These are phyloP conservation scores for Chionomys nivalis DNA, from an alignment of 2,113 vertebrate genomes.

Conservation along the genomic window DNA sequence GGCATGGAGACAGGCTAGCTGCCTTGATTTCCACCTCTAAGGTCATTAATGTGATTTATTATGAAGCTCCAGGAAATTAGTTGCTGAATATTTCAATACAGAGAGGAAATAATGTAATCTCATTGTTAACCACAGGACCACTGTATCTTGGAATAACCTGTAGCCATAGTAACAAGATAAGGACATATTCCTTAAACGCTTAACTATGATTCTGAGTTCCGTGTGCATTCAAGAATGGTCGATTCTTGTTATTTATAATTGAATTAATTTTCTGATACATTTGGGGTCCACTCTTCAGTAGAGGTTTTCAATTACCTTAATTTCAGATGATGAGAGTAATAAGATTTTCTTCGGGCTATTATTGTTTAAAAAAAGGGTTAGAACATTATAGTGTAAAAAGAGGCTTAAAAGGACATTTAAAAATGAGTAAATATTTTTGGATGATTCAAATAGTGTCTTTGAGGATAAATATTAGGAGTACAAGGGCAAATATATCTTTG, in stretches of 20 bases:
- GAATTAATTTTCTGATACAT: slow-evolving; percentile 76
- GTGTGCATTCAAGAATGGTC: slow-evolving; percentile 60
- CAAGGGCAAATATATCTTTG: not conserved
- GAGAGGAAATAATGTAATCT: slow-evolving; percentile 82
- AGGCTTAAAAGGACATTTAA: slow-evolving; percentile 48
- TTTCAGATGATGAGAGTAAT: slow-evolving; percentile 66
- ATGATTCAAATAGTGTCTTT: slow-evolving; percentile 8
- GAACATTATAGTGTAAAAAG: slow-evolving; percentile 30
- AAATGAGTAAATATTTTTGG: slow-evolving; percentile 64
- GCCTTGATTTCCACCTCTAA: slow-evolving; percentile 69
- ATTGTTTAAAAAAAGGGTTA: slow-evolving; percentile 31
- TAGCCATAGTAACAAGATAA: slow-evolving; percentile 84
- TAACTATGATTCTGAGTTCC: slow-evolving; percentile 72
- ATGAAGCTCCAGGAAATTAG: slow-evolving; percentile 84
- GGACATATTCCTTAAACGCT: slow-evolving; percentile 75
- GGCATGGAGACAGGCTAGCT: slow-evolving; percentile 38
- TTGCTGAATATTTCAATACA: slow-evolving; percentile 83
- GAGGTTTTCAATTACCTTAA: slow-evolving; percentile 73
- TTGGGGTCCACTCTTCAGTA: slow-evolving; percentile 52
- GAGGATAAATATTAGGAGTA: not conserved
- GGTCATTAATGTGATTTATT: slow-evolving; percentile 84
- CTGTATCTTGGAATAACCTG: slow-evolving; percentile 76
- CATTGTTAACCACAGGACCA: slow-evolving; percentile 72
- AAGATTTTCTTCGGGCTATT: slow-evolving; percentile 63
- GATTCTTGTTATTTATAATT: slow-evolving; percentile 76